phyloP scores from a whole-genome alignment of 2,113 vertebrate species.

The Mionectes macconnelli region DNA sequence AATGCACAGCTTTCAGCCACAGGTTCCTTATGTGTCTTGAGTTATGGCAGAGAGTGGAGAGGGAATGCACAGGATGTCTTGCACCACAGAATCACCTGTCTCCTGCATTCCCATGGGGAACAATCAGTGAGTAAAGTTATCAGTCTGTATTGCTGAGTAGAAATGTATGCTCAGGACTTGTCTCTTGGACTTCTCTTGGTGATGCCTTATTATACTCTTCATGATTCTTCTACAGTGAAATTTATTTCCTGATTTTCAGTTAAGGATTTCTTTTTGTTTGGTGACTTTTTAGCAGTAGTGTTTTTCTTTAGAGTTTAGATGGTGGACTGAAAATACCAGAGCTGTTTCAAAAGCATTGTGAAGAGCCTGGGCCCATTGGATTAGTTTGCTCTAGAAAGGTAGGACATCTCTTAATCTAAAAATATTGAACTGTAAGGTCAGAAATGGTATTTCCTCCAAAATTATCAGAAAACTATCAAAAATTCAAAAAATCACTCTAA shows the following conservation, averaged over 20 bases:
- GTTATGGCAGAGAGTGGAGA: neutral
- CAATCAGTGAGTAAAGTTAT: neutral
- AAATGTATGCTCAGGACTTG: neutral
- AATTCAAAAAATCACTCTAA: neutral
- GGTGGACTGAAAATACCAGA: neutral
- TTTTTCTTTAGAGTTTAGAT: neutral
- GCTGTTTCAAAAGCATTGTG: neutral
- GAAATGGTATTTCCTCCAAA: neutral
- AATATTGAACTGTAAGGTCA: neutral
- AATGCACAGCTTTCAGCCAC: neutral
- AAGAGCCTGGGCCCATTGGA: neutral
- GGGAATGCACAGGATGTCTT: neutral
- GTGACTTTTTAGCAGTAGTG: neutral
- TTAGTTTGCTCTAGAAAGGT: neutral
- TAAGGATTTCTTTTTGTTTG: neutral
- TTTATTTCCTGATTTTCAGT: neutral
- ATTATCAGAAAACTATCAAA: neutral
- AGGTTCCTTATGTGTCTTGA: neutral
- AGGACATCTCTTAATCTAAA: neutral
- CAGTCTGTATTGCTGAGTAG: neutral
- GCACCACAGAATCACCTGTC: neutral
- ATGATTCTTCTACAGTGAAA: neutral
- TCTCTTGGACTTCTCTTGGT: neutral
- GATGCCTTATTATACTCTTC: neutral
- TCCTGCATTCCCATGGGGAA: neutral